These are phyloP conservation scores for Scaptomyza parva DNA, from an alignment of 2,888 invertebrate genomes.

Conservation along the genomic window DNA sequence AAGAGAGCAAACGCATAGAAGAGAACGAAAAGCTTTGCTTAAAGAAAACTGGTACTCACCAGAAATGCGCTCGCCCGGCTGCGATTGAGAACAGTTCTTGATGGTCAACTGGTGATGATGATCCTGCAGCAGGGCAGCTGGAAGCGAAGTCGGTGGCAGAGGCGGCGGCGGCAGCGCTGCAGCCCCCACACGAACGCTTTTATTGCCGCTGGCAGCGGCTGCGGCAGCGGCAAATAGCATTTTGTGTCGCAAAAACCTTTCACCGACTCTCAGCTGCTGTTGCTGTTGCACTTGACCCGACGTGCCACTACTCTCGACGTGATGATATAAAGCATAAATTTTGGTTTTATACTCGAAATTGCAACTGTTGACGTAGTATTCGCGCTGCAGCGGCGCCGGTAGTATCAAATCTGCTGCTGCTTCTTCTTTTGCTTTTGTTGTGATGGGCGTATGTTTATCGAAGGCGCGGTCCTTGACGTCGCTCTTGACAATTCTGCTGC, in stretches of 20 bases:
- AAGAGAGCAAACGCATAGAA: not conserved
- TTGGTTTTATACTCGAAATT: constrained; percentile 79
- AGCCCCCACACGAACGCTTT: constrained; percentile 44
- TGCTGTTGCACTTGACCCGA: constrained; percentile 80
- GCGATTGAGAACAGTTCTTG: constrained; percentile 48
- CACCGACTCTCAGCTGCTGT: constrained; percentile 77
- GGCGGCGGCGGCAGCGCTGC: constrained; percentile 42
- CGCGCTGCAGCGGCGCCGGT: constrained; percentile 61
- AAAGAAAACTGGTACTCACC: constrained; percentile 53
- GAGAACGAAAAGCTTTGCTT: constrained; percentile 35
- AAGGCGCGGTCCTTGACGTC: constrained; percentile 59
- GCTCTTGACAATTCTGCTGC: constrained; percentile 54
- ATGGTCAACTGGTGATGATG: constrained; percentile 57
- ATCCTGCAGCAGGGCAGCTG: constrained; percentile 51
- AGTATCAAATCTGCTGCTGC: constrained; percentile 51
- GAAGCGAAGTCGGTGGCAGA: constrained; percentile 43
- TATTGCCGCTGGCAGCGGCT: constrained; percentile 49
- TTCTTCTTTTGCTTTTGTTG: constrained; percentile 32
- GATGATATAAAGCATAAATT: constrained; percentile 80
- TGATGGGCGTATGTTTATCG: constrained; percentile 26
- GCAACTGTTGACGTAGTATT: constrained; percentile 72
- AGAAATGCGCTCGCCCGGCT: constrained; percentile 59
- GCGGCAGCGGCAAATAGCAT: constrained; percentile 80
- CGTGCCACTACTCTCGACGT: constrained; percentile 77
- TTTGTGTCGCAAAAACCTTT: constrained; percentile 68